Percentiles rank a stretch among this genome's conserved stretches.
Conservation (phyloP, 2,888 invertebrate genomes). For the Carpatolechia fugitivella region DNA sequence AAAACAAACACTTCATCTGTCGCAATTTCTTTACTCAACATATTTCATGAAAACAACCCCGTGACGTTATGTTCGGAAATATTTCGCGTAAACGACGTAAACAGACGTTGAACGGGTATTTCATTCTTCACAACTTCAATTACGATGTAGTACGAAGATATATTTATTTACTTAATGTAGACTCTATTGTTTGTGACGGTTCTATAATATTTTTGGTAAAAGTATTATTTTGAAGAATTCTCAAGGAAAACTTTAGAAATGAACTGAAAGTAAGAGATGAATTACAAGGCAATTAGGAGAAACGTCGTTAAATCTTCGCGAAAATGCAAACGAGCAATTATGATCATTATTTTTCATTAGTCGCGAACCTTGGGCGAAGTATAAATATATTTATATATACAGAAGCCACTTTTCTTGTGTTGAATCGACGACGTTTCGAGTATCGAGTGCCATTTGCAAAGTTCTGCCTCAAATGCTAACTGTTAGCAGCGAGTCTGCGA, state of each 20-base stretch:
- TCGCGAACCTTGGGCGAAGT: no score
- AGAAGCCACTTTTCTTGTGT: background rate
- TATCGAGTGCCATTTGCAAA: slow-evolving; percentile 1
- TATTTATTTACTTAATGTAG: background rate
- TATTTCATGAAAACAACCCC: background rate
- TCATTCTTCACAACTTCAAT: background rate
- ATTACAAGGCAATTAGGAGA: no score
- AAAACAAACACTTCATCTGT: slow-evolving; percentile 18
- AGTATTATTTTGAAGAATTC: background rate
- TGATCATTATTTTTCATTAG: no score
- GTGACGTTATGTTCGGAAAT: background rate
- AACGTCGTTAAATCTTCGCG: no score
- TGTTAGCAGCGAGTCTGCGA: background rate
- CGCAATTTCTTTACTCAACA: slow-evolving; percentile 1
- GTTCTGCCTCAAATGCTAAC: slow-evolving; percentile 1
- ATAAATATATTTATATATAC: background rate
- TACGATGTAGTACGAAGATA: background rate
- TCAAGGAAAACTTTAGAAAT: no score
- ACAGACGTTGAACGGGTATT: background rate
- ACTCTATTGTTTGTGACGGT: background rate
- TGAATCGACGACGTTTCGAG: background rate
- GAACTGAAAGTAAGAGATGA: no score
- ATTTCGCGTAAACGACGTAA: background rate
- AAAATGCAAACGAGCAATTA: no score
- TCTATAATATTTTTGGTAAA: background rate